Conservation (phyloP, 2,888 invertebrate species). For the Calephelis perditalis region DNA sequence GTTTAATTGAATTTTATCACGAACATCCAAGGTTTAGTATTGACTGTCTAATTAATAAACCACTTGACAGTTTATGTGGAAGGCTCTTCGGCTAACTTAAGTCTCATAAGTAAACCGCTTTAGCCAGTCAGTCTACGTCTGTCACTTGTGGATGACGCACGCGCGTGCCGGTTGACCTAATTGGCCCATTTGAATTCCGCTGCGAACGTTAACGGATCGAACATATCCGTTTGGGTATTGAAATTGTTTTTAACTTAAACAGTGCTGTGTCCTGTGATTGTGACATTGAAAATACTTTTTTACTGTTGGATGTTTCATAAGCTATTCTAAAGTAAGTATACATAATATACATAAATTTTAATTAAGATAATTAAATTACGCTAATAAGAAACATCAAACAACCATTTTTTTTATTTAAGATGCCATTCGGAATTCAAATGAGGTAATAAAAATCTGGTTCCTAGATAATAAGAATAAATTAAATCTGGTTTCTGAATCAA, state of each 20-base stretch:
- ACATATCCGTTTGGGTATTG: conserved; percentile 61
- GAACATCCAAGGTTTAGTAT: conserved; percentile 32
- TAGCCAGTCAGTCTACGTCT: conserved; percentile 54
- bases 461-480: neutral
- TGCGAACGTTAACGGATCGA: conserved; percentile 53
- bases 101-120: conserved; percentile 64
- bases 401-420: neutral
- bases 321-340: conserved; percentile 30
- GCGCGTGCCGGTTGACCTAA: conserved; percentile 44
- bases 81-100: conserved; percentile 49
- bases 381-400: neutral
- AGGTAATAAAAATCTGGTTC: conserved; percentile 1
- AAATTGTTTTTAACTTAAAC: conserved; percentile 58
- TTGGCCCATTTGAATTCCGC: conserved; percentile 53
- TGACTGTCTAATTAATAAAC: conserved; percentile 29
- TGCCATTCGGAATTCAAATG: neutral
- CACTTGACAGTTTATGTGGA: conserved; percentile 63
- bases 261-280: conserved; percentile 61
- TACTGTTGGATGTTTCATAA: conserved; percentile 62
- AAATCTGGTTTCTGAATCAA: neutral
- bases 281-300: conserved; percentile 51
- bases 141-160: conserved; percentile 53
- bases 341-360: neutral
- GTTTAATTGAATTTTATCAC: conserved; percentile 20
- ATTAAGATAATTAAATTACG: neutral